Evolutionary conservation across 2,888 invertebrate genomes (phyloP).

Genomic region (Chorisops tibialis): DNA sequence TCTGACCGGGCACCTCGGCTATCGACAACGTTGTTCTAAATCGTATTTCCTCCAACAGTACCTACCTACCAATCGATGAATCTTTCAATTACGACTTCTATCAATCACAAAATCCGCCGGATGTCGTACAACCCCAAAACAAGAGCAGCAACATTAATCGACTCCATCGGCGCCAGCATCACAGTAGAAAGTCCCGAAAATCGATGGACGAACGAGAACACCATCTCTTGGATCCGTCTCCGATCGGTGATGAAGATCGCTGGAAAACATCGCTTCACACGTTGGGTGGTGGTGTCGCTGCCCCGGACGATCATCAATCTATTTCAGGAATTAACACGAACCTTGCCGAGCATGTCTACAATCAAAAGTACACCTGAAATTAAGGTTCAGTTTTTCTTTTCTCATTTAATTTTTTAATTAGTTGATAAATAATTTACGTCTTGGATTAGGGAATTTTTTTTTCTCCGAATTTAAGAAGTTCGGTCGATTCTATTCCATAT

Average conservation of each 20-base stretch:
- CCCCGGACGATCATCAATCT: slow-evolving; percentile 25
- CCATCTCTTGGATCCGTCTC: background rate
- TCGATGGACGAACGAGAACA: slow-evolving; percentile 5
- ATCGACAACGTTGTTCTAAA: slow-evolving; percentile 28
- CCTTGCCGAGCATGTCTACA: slow-evolving; percentile 30
- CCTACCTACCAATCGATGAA: slow-evolving; percentile 42
- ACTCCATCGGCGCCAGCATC: background rate
- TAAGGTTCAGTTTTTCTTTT: background rate
- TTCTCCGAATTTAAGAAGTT: no score
- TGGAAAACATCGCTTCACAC: background rate
- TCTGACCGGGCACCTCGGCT: slow-evolving; percentile 55
- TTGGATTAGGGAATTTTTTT: no score
- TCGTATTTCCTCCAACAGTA: slow-evolving; percentile 32
- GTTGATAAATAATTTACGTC: no score
- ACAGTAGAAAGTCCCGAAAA: background rate
- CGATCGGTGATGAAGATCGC: background rate
- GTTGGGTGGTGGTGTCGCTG: background rate
- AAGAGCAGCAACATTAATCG: background rate
- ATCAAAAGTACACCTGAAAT: slow-evolving; percentile 28
- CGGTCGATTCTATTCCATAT: no score
- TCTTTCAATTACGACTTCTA: slow-evolving; percentile 43
- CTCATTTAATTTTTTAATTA: no score
- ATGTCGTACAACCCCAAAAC: background rate
- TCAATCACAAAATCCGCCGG: slow-evolving; percentile 34
- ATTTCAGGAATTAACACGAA: slow-evolving; percentile 32